These are phyloP conservation scores for Azemiops feae DNA, from an alignment of 2,113 vertebrate genomes.

Conservation along the genomic window DNA sequence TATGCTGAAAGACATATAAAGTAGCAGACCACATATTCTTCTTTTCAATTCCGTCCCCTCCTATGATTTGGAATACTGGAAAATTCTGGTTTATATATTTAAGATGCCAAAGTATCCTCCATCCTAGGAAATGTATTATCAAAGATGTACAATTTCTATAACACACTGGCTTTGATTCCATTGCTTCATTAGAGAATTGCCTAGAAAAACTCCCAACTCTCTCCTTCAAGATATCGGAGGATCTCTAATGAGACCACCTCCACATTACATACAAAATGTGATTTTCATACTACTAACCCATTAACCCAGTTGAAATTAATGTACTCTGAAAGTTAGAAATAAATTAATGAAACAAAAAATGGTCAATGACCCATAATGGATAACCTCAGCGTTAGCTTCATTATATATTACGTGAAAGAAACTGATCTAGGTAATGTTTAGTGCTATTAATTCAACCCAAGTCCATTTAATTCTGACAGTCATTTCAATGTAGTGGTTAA, in stretches of 20 bases:
- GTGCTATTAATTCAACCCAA: neutral
- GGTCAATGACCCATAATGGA: neutral
- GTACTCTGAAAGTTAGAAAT: neutral
- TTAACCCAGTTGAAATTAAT: neutral
- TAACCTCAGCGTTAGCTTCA: rapidly evolving
- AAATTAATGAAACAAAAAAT: neutral
- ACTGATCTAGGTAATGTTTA: neutral
- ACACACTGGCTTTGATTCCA: neutral
- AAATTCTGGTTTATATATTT: neutral
- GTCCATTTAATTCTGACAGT: neutral
- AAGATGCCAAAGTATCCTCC: neutral
- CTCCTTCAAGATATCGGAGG: neutral
- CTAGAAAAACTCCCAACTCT: neutral
- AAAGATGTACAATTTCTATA: constrained; percentile 20
- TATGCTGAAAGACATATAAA: neutral
- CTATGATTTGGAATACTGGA: neutral
- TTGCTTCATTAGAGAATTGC: neutral
- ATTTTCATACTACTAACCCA: neutral
- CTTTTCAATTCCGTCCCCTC: neutral
- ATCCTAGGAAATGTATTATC: constrained; percentile 9
- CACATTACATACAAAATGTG: constrained; percentile 13
- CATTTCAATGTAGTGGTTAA: neutral
- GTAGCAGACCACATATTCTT: neutral
- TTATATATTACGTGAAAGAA: neutral
- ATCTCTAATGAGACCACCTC: neutral